Evolutionary conservation across 2,888 invertebrate genomes (phyloP).

Genomic region (Yponomeuta cagnagella): DNA sequence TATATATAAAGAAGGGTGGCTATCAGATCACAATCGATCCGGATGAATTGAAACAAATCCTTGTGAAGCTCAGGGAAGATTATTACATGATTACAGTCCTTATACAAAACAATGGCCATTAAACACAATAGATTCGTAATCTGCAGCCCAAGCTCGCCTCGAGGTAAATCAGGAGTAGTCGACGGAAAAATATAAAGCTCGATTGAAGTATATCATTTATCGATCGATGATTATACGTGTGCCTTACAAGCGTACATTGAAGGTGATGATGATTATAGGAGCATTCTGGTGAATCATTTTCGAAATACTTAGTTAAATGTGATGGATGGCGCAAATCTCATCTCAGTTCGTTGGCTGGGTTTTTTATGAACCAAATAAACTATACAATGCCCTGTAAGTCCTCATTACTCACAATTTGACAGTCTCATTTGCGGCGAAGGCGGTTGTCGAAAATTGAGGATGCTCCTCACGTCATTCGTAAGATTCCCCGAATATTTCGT

Average conservation of each 20-base stretch:
- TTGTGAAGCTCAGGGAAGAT: background rate
- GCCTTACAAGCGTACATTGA: background rate
- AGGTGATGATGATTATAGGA: slow-evolving; percentile 3
- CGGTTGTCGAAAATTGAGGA: background rate
- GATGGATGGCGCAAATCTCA: slow-evolving; percentile 3
- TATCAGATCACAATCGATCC: slow-evolving; percentile 10
- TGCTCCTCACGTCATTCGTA: background rate
- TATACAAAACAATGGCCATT: slow-evolving; percentile 10
- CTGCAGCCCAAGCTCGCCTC: background rate
- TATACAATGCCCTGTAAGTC: slow-evolving; percentile 15
- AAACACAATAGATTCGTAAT: slow-evolving; percentile 12
- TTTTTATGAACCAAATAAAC: background rate
- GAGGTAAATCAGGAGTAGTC: slow-evolving; percentile 9
- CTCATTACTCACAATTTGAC: slow-evolving; percentile 12
- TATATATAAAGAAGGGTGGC: background rate
- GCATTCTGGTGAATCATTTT: background rate
- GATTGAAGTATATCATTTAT: slow-evolving; percentile 9
- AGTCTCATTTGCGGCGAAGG: background rate
- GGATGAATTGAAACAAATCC: slow-evolving; percentile 2
- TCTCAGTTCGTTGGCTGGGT: background rate
- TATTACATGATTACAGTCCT: slow-evolving; percentile 6
- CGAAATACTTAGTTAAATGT: background rate
- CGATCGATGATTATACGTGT: slow-evolving; percentile 8
- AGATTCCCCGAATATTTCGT: background rate
- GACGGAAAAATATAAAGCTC: slow-evolving; percentile 11